Base-by-base conservation (phyloP, 2,888 invertebrate genomes). In the Tinea pellionella region DNA sequence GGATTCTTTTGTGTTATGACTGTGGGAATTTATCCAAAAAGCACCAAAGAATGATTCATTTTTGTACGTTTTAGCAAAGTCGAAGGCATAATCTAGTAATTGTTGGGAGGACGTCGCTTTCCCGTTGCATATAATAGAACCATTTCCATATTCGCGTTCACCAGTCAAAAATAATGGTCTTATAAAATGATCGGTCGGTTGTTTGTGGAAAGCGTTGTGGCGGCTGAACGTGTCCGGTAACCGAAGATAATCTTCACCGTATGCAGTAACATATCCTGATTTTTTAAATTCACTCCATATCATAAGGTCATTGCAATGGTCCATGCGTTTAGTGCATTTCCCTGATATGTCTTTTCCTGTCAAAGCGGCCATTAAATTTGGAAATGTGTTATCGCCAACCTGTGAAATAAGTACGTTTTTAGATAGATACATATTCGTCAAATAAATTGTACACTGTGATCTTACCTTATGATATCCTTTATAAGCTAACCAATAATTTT, bases 331-430 rank as follows among this genome's bases (percentile, higher is more conserved):
- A 7, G 76, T 78, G 64, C 84, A 89, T 12, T 90, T 89, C 29
- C 85, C 75, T 64, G 89, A 89, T 56, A 90, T 80, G 13, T 84
- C 90, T 63, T 89, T 86, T 0, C 96, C 97, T 0, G 93, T 92
- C 12, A 94, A 82, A 53, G 94, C 88, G 0, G 96, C 95, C 89
- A 96, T 93, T 59, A 97, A 78, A 77, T 97, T 98, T 0, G 97
- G 96, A 70, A 94, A 95, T 0, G 96, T 97, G 69, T 97, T 97
- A 70, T 96, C 96, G 7, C 92, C 95, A 63, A 94, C 90, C 90
- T 95, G 71, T 32, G 74, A 73, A 41, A 47, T 61, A 51, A 24
- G 24, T 24, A 3, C 24, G 3, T 24, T 24, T 24, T n/a, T n/a
- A n/a, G n/a, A n/a, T n/a, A n/a, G n/a, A n/a, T 60, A 63, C n/a